Evolutionary conservation across 2,797 vertebrate species (phyloP).

Genomic region (Hipposideros larvatus): DNA sequence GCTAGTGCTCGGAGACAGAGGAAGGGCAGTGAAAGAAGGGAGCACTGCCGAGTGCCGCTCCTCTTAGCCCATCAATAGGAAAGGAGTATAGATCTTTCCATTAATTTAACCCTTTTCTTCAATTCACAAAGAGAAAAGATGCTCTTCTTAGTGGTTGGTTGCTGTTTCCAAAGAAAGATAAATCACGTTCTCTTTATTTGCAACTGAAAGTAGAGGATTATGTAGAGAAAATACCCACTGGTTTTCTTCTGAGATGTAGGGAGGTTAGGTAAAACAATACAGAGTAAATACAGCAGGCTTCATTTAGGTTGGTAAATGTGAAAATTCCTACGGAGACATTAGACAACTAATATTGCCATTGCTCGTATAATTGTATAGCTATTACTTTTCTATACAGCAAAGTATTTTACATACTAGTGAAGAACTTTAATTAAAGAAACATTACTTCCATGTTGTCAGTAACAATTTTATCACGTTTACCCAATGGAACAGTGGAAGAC

Average conservation of each 20-base stretch:
- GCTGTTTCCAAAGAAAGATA: not conserved
- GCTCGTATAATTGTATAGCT: not conserved
- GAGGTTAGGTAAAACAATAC: not conserved
- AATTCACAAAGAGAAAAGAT: not conserved
- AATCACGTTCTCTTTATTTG: conserved; percentile 1
- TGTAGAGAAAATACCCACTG: not conserved
- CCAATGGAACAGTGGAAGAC: not conserved
- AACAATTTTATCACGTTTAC: conserved; percentile 2
- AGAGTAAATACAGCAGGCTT: not conserved
- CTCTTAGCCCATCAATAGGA: not conserved
- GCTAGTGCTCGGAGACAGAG: not conserved
- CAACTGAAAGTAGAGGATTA: conserved; percentile 15
- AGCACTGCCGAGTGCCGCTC: no score
- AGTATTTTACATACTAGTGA: not conserved
- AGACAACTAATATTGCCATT: not conserved
- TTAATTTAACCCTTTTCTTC: not conserved
- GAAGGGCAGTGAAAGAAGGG: not conserved
- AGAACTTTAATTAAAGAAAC: conserved; percentile 22
- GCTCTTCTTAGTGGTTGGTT: not conserved
- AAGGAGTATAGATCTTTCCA: not conserved
- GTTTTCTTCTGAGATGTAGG: conserved; percentile 23
- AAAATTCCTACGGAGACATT: conserved; percentile 5
- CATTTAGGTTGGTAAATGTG: not conserved
- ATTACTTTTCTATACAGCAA: conserved; percentile 4
- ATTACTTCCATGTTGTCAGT: not conserved